Evolutionary conservation across 1,140 invertebrate species (phyloP).

Genomic region (Brachionus rotundiformis): DNA sequence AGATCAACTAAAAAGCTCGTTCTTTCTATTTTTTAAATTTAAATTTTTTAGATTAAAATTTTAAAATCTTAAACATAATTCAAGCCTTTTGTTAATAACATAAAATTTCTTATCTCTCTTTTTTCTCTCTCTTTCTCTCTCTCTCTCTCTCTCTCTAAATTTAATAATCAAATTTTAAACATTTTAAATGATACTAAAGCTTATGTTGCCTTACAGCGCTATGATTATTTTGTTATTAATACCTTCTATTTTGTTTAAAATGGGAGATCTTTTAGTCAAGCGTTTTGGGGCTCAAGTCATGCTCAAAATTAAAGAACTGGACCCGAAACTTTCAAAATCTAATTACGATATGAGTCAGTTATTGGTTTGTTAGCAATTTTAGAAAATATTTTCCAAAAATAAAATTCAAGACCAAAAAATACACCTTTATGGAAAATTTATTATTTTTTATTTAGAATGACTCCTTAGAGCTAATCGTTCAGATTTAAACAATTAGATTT

Average conservation of each 20-base stretch:
- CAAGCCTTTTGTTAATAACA: slow-evolving; percentile 27
- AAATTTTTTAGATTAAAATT: slow-evolving; percentile 37
- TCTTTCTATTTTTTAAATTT: not conserved
- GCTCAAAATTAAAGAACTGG: not conserved
- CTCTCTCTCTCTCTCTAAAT: slow-evolving; percentile 10
- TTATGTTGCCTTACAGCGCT: slow-evolving; percentile 23
- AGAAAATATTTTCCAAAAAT: not conserved
- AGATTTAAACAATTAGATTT: slow-evolving; percentile 21
- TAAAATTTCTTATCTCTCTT: slow-evolving; percentile 35
- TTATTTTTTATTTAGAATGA: not conserved
- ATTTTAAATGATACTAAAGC: not conserved
- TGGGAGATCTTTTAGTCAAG: not conserved
- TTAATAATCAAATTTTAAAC: slow-evolving; percentile 23
- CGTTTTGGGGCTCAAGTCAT: not conserved
- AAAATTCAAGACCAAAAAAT: not conserved
- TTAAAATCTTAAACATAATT: slow-evolving; percentile 35
- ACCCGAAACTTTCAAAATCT: not conserved
- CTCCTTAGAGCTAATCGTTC: slow-evolving; percentile 16
- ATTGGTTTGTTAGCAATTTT: not conserved
- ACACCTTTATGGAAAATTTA: not conserved
- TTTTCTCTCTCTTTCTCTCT: not conserved
- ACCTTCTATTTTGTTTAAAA: slow-evolving; percentile 5
- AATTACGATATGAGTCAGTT: not conserved
- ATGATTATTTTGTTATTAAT: slow-evolving; percentile 45
- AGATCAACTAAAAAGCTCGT: slow-evolving; percentile 19